Percentiles rank a stretch among this genome's conserved stretches.
Conservation (phyloP, 2,113 vertebrate genomes). For the Notarius lentiginosus region DNA sequence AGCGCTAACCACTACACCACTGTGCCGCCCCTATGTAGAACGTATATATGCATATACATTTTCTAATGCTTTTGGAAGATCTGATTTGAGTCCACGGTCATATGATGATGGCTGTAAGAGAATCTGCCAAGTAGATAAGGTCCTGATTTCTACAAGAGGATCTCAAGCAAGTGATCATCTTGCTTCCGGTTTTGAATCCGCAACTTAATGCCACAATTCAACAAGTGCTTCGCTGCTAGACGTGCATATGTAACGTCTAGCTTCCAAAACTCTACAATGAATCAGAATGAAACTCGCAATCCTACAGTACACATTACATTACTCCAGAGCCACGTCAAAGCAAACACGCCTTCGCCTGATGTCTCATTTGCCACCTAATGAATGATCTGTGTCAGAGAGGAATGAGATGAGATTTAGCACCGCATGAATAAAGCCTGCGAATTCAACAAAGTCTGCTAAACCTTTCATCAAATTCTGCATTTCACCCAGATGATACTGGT, state of each 20-base stretch:
- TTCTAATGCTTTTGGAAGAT: not conserved
- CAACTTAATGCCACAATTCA: not conserved
- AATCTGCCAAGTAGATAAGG: not conserved
- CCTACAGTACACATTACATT: conserved; percentile 40
- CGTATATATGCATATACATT: not conserved
- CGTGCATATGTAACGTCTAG: conserved; percentile 15
- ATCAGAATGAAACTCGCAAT: conserved; percentile 24
- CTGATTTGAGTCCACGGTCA: not conserved
- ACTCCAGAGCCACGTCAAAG: conserved; percentile 27
- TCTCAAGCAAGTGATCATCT: not conserved
- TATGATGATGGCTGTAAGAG: not conserved
- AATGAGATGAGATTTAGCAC: conserved; percentile 47
- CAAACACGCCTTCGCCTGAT: conserved; percentile 44
- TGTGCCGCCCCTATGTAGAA: too few species aligned
- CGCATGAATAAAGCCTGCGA: conserved; percentile 32
- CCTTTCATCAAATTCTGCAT: conserved; percentile 59
- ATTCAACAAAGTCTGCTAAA: conserved; percentile 44
- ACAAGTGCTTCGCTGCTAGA: conserved; percentile 19
- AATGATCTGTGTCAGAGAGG: conserved; percentile 49
- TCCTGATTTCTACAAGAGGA: not conserved
- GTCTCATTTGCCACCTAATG: conserved; percentile 42
- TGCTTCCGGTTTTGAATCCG: not conserved
- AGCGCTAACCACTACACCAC: too few species aligned
- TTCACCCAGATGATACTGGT: conserved; percentile 40
- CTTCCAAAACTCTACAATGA: conserved; percentile 3